phyloP scores from a whole-genome alignment of 2,113 vertebrate genomes.

The Chionomys nivalis region DNA sequence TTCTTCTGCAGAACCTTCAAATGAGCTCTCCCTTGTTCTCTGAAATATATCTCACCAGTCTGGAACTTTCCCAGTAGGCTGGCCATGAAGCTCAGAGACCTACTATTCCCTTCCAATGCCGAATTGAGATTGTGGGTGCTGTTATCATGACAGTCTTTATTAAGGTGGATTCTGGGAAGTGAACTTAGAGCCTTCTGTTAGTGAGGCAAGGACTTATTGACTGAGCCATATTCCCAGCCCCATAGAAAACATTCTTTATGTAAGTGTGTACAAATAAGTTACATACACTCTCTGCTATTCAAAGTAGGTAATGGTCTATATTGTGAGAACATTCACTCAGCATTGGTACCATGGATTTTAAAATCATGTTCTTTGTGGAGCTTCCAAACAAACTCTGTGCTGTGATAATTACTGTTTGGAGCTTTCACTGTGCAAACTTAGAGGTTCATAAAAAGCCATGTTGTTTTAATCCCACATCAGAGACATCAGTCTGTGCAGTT shows the following conservation, averaged over 20 bases:
- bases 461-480: constrained; percentile 19
- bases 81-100: neutral
- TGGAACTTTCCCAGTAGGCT: neutral
- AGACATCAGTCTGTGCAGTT: constrained; percentile 37
- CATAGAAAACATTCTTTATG: neutral
- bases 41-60: neutral
- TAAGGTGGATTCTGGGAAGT: neutral
- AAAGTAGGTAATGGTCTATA: neutral
- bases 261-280: neutral
- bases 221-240: neutral
- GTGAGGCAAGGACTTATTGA: neutral
- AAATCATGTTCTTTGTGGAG: constrained; percentile 39
- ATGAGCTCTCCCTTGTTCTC: no score
- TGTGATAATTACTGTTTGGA: constrained; percentile 66
- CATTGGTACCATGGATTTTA: neutral
- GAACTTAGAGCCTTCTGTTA: no score
- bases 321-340: neutral
- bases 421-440: constrained; percentile 50
- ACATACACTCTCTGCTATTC: neutral
- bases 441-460: constrained; percentile 39
- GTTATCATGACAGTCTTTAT: neutral
- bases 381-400: constrained; percentile 55
- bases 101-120: neutral
- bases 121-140: no score
- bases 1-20: no score